phyloP scores from a whole-genome alignment of 2,113 vertebrate species.

The Terrapene triunguis region DNA sequence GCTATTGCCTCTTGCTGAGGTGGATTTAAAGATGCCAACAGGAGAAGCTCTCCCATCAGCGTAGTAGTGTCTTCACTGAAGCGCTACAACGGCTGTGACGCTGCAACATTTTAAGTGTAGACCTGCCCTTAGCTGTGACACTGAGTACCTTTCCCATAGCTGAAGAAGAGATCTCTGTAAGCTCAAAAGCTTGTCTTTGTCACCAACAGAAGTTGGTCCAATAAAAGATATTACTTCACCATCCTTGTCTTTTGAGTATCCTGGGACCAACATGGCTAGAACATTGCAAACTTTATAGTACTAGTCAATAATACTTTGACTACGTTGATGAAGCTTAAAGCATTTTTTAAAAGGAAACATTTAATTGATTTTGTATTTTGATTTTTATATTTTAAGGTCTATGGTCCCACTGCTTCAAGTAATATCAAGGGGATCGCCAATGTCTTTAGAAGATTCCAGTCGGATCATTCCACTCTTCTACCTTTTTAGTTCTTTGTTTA shows the following conservation, averaged over 20 bases:
- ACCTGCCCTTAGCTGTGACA: background rate
- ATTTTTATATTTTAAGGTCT: conserved; percentile 81
- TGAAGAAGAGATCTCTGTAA: background rate
- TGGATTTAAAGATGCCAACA: background rate
- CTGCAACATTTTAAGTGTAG: background rate
- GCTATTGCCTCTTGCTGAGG: background rate
- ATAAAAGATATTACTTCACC: background rate
- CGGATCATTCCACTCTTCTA: conserved; percentile 98
- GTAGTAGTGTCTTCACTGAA: background rate
- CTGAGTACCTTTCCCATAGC: background rate
- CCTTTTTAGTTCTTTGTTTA: conserved; percentile 98
- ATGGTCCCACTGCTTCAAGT: conserved; percentile 95
- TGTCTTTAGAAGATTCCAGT: conserved; percentile 95
- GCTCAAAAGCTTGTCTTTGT: background rate
- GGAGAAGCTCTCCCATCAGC: background rate
- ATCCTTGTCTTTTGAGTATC: too few relatives aligned
- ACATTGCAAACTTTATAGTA: background rate
- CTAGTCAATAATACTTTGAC: background rate
- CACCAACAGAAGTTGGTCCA: background rate
- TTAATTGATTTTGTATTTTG: background rate
- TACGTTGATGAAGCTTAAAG: background rate
- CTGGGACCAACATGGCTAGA: too few relatives aligned
- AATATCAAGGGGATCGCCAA: conserved; percentile 95
- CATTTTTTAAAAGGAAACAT: background rate
- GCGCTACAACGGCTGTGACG: background rate